phyloP scores from a whole-genome alignment of 2,797 vertebrate genomes.

The Poecile montanus region DNA sequence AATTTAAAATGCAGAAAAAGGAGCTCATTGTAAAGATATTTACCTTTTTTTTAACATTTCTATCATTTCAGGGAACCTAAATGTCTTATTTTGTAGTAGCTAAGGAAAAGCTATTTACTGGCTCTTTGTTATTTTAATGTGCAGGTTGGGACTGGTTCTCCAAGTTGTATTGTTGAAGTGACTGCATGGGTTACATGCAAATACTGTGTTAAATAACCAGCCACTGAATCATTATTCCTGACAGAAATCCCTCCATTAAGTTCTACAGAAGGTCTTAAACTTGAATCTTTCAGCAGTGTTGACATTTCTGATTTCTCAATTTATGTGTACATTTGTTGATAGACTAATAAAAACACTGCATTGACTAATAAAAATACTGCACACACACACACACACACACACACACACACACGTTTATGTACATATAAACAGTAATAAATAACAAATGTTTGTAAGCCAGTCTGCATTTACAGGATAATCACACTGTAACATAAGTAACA shows the following conservation, averaged over 20 bases:
- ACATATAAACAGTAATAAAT: background rate
- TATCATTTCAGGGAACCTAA: background rate
- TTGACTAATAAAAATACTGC: background rate
- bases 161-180: background rate
- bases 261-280: background rate
- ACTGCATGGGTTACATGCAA: background rate
- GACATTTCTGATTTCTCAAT: conserved; percentile 5
- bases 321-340: background rate
- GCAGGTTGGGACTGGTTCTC: background rate
- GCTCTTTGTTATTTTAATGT: conserved; percentile 12
- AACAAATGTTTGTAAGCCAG: background rate
- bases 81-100: background rate
- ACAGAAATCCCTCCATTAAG: conserved; percentile 12
- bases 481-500: background rate
- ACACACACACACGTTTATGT: background rate
- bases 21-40: background rate
- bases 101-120: background rate
- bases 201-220: background rate
- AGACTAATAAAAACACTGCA: background rate
- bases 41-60: background rate
- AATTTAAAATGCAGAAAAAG: background rate
- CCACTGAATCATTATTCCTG: background rate
- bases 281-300: background rate
- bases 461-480: background rate
- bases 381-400: background rate